Evolutionary conservation across 2,888 invertebrate genomes (phyloP), one percentile per base, ranked within the genome.

Genomic region (Calameuta pallipes): DNA sequence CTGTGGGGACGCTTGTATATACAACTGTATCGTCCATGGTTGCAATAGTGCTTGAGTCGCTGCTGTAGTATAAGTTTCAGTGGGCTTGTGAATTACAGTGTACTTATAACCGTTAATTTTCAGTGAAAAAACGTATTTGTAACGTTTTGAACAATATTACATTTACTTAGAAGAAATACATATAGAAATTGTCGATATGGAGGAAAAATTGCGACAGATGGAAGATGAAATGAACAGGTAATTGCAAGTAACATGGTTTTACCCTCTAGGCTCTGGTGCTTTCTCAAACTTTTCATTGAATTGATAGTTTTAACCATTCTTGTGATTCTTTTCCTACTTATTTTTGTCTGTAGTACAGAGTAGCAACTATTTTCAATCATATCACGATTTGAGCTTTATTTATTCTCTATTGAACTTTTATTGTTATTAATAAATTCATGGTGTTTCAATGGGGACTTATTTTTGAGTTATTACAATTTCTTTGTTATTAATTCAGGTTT

Each of bases 211-310:
- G 85, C 94, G 95, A 85, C 95, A 96, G 91, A 97, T 97, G 95
- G 97, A 98, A 92, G 97, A 97, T 92, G 97, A 98, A 93, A 96
- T 97, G 95, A 97, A 95, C 89, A 95, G 96, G 96, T 96, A 92
- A 90, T 89, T 84, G 77, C 74, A 68, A 76, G 69, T n/a, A 11
- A 68, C 13, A 71, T 71, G 36, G 4, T 70, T 70, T 69, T 68
- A 33, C 23, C 11, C 23, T 37, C 4, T 56, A 11, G 31, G n/a
- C 4, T 75, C 23, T 30, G 36, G 30, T 56, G 13, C 56, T 75
- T 75, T 31, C 9, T 73, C n/a, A 31, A 73, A 30, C 41, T 34
- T 73, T 74, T 12, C 11, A n/a, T 35, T 33, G 1, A 74, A 23
- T 76, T 31, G 33, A n/a, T 69, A 73, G 35, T 77, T 34, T 31